A percentile compares a stretch with the other conserved stretches of the same genome.
Conservation (phyloP, 2,113 vertebrate species). For the Calonectris borealis region DNA sequence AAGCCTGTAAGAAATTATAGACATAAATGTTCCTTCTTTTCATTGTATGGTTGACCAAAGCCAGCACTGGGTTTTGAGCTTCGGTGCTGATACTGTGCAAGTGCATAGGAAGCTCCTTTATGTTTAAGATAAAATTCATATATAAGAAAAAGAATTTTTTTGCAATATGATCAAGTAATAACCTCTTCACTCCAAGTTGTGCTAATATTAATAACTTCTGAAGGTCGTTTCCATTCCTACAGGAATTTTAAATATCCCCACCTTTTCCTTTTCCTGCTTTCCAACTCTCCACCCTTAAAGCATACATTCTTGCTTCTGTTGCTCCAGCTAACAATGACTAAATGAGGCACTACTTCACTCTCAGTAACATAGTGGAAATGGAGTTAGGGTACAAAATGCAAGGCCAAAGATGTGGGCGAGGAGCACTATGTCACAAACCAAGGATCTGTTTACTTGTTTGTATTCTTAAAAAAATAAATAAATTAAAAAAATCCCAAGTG, state of each 20-base stretch:
- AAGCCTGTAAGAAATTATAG: background rate
- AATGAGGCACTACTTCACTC: background rate
- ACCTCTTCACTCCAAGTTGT: background rate
- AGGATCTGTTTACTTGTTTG: background rate
- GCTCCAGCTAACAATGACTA: background rate
- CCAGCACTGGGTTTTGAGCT: background rate
- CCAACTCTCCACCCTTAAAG: background rate
- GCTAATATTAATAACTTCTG: background rate
- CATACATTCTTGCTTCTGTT: background rate
- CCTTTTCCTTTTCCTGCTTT: constrained; percentile 56
- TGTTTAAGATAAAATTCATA: background rate
- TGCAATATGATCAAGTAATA: background rate
- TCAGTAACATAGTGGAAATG: background rate
- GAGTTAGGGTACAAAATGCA: background rate
- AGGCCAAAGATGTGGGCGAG: background rate
- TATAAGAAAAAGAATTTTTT: background rate
- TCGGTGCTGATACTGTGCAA: background rate
- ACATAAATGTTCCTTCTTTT: background rate
- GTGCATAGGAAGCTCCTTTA: background rate
- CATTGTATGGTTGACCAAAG: background rate
- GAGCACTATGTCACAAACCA: background rate
- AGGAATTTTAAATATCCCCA: constrained; percentile 6
- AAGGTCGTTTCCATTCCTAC: background rate
- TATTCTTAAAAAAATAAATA: background rate
- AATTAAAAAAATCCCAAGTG: background rate